These are phyloP conservation scores for Glyphotaelius pellucidus DNA, from an alignment of 2,888 invertebrate species.

Conservation along the genomic window DNA sequence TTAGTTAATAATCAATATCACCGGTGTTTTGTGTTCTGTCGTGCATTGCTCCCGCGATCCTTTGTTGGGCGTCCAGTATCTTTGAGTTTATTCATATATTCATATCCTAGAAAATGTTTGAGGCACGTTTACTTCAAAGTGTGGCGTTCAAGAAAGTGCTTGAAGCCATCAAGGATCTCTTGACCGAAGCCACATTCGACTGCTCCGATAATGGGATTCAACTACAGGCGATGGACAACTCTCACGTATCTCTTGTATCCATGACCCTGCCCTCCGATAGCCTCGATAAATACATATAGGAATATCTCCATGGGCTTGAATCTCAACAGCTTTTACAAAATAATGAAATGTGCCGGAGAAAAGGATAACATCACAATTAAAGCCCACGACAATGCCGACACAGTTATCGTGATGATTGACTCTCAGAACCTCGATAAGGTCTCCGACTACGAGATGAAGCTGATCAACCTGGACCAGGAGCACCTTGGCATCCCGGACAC, in stretches of 20 bases:
- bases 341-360: conserved; percentile 96
- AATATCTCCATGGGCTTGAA: conserved; percentile 99
- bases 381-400: conserved; percentile 97
- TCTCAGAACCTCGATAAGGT: conserved; percentile 96
- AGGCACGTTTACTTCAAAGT: conserved; percentile 95
- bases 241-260: conserved; percentile 98
- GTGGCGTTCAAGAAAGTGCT: conserved; percentile 96
- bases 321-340: conserved; percentile 95
- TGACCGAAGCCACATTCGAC: conserved; percentile 99
- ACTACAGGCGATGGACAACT: conserved; percentile 97
- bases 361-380: conserved; percentile 98
- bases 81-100: background rate
- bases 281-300: conserved; percentile 96
- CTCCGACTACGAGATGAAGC: conserved; percentile 98
- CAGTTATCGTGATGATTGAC: conserved; percentile 97
- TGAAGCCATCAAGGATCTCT: conserved; percentile 98
- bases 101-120: conserved; percentile 89
- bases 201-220: conserved; percentile 95
- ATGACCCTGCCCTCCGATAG: conserved; percentile 95
- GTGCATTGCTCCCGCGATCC: background rate
- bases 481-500: conserved; percentile 97
- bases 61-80: conserved; percentile 12
- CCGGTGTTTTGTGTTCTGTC: background rate
- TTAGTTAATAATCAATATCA: too few relatives aligned
- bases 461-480: conserved; percentile 99